phyloP scores from a whole-genome alignment of 2,888 invertebrate species.

The Leucophenga maculata region DNA sequence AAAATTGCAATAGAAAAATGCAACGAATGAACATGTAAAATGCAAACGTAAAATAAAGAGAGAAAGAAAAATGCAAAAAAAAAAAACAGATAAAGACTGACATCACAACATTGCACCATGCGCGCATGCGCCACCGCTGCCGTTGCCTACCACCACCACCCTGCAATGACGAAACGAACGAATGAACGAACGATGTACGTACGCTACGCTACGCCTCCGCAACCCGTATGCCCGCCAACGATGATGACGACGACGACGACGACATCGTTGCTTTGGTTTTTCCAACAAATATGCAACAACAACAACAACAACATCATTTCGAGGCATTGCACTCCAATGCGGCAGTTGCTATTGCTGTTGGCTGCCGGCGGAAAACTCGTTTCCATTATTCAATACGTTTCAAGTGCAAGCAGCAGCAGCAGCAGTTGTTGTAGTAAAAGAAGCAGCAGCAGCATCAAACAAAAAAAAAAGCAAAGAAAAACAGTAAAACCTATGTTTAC shows the following conservation, averaged over 20 bases:
- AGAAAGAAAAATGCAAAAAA: not conserved
- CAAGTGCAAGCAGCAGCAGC: conserved; percentile 52
- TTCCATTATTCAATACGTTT: conserved; percentile 61
- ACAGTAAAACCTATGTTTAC: conserved; percentile 23
- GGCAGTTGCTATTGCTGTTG: too few relatives aligned
- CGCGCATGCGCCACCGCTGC: conserved; percentile 2
- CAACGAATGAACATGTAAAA: conserved; percentile 2
- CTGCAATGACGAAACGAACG: not conserved
- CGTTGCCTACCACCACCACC: not conserved
- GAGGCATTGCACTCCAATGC: not conserved
- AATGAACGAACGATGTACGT: too few relatives aligned
- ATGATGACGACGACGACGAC: too few relatives aligned
- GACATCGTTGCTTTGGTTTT: conserved; percentile 46
- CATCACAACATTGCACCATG: conserved; percentile 57
- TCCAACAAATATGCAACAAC: conserved; percentile 40
- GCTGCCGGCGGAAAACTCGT: conserved; percentile 60
- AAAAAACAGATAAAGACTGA: conserved; percentile 39
- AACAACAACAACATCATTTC: not conserved
- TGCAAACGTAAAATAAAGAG: too few relatives aligned
- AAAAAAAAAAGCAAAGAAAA: conserved; percentile 35
- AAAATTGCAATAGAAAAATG: conserved; percentile 31
- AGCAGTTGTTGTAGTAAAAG: conserved; percentile 38
- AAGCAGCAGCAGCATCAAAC: conserved; percentile 33
- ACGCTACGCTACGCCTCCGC: not conserved
- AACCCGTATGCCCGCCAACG: not conserved